Evolutionary conservation across 2,113 vertebrate genomes (phyloP).

Genomic region (Clarias magur): DNA sequence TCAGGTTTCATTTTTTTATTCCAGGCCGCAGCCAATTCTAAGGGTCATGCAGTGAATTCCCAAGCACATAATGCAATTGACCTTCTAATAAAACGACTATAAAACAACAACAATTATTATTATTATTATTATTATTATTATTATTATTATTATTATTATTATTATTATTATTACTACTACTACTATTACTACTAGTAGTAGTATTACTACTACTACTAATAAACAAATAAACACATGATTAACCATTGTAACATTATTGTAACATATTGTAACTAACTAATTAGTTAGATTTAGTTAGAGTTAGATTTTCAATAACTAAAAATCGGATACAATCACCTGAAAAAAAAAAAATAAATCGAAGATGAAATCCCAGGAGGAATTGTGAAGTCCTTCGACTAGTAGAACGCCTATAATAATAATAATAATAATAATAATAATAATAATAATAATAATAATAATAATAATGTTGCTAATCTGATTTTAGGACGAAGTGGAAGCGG

Average conservation of each 20-base stretch:
- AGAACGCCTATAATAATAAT: background rate
- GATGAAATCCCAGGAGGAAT: background rate
- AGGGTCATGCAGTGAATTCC: background rate
- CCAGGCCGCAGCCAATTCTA: background rate
- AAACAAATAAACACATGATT: background rate
- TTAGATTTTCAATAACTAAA: background rate
- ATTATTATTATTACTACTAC: no score
- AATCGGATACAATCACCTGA: background rate
- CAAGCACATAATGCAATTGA: background rate
- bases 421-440: conserved; percentile 7
- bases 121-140: background rate
- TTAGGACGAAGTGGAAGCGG: conserved; percentile 95
- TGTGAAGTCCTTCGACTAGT: background rate
- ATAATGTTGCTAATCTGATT: conserved; percentile 66
- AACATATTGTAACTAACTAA: background rate
- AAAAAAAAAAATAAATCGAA: background rate
- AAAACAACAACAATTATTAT: background rate
- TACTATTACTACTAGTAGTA: no score
- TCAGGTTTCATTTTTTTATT: background rate
- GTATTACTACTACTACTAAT: no score
- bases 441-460: conserved; percentile 26
- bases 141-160: background rate
- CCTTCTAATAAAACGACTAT: background rate
- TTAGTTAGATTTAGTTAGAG: no score
- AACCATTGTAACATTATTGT: background rate